phyloP scores from a whole-genome alignment of 2,888 invertebrate genomes.

The Dendrolimus pini region DNA sequence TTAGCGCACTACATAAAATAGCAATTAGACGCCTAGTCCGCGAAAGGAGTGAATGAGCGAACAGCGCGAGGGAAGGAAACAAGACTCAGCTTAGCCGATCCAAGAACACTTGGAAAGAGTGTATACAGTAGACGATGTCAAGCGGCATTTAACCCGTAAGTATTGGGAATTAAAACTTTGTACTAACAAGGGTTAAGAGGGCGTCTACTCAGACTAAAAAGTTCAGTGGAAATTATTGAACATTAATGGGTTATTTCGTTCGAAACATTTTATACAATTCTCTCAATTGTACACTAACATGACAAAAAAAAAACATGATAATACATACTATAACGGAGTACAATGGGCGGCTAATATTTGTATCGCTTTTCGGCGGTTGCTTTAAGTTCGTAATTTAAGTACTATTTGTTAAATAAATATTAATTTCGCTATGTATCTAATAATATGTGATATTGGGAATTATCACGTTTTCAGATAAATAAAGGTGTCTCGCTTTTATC shows the following conservation, averaged over 20 bases:
- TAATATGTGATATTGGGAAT: no score
- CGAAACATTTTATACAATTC: background rate
- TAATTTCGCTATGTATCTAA: no score
- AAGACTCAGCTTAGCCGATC: slow-evolving; percentile 34
- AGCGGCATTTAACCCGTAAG: slow-evolving; percentile 29
- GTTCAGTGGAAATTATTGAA: background rate
- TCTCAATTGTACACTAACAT: no score
- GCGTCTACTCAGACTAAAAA: slow-evolving; percentile 16
- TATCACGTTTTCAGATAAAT: no score
- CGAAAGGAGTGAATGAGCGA: slow-evolving; percentile 8
- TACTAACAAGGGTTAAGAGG: slow-evolving; percentile 76
- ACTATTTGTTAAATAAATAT: no score
- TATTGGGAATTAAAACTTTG: slow-evolving; percentile 79
- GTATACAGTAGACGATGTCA: slow-evolving; percentile 1
- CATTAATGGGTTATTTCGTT: background rate
- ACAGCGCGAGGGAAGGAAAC: slow-evolving; percentile 14
- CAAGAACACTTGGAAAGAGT: slow-evolving; percentile 46
- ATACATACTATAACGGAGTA: no score
- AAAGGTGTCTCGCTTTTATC: no score
- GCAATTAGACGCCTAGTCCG: slow-evolving; percentile 33
- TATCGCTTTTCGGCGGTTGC: no score
- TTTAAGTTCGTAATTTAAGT: no score
- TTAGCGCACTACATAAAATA: slow-evolving; percentile 50
- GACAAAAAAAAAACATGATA: no score
- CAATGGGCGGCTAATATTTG: no score